Percentiles rank a stretch among this genome's conserved stretches.
These are phyloP conservation scores for Apotomis betuletana DNA, from an alignment of 2,888 invertebrate species.

Conservation along the genomic window DNA sequence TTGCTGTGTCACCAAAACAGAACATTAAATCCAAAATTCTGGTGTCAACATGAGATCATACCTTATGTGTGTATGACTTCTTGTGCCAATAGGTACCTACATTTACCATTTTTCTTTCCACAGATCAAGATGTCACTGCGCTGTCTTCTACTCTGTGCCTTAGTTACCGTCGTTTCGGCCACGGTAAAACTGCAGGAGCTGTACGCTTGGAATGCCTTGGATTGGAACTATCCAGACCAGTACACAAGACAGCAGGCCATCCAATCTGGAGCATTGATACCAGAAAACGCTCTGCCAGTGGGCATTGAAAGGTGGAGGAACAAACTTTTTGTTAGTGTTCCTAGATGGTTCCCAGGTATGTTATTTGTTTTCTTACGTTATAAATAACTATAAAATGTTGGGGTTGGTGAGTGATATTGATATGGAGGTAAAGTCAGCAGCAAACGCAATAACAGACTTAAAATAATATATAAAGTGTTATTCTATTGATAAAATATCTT, in stretches of 20 bases:
- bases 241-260: slow-evolving; percentile 85
- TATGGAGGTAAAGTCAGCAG: too few species aligned
- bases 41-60: too few species aligned
- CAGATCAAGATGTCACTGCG: slow-evolving; percentile 36
- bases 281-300: slow-evolving; percentile 91
- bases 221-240: slow-evolving; percentile 89
- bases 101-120: neutral
- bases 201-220: slow-evolving; percentile 89
- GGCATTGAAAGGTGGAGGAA: slow-evolving; percentile 92
- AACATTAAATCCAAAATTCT: too few species aligned
- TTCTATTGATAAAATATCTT: too few species aligned
- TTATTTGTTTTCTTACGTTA: neutral
- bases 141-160: slow-evolving; percentile 51
- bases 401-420: too few species aligned
- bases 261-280: slow-evolving; percentile 86
- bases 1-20: too few species aligned
- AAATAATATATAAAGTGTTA: too few species aligned
- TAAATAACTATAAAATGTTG: too few species aligned
- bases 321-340: slow-evolving; percentile 92
- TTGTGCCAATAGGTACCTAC: neutral
- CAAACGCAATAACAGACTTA: too few species aligned
- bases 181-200: slow-evolving; percentile 86
- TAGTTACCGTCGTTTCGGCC: slow-evolving; percentile 65
- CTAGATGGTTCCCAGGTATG: slow-evolving; percentile 90
- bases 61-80: too few species aligned